Evolutionary conservation across 1,140 invertebrate genomes (phyloP).

Genomic region (Reticulitermes speratus): DNA sequence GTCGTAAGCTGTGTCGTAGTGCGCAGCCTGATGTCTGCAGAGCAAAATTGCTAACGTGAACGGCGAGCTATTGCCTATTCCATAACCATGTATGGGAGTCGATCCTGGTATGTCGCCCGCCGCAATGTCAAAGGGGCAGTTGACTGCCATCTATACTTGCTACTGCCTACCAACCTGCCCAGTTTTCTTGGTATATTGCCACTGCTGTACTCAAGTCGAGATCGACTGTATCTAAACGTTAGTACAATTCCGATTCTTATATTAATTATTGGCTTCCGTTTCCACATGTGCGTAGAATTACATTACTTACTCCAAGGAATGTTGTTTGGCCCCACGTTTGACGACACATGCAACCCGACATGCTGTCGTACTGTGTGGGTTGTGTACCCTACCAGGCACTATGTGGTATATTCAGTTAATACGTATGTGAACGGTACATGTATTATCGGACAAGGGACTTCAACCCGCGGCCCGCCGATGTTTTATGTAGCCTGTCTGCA

Average conservation of each 20-base stretch:
- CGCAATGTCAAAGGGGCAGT: no score
- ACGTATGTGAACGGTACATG: no score
- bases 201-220: neutral
- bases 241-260: neutral
- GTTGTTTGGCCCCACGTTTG: neutral
- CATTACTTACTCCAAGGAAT: neutral
- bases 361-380: neutral
- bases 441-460: no score
- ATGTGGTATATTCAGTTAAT: no score
- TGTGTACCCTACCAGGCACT: neutral
- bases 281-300: neutral
- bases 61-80: neutral
- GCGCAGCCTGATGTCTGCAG: no score
- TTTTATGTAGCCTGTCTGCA: no score
- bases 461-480: no score
- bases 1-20: no score
- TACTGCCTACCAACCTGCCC: no score
- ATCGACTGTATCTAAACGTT: neutral
- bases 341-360: neutral
- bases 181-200: neutral
- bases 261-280: constrained; percentile 13
- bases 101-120: neutral
- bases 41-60: no score
- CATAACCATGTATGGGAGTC: neutral
- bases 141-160: no score